Evolutionary conservation across 2,888 invertebrate species (phyloP).

Genomic region (Andrena praecox): DNA sequence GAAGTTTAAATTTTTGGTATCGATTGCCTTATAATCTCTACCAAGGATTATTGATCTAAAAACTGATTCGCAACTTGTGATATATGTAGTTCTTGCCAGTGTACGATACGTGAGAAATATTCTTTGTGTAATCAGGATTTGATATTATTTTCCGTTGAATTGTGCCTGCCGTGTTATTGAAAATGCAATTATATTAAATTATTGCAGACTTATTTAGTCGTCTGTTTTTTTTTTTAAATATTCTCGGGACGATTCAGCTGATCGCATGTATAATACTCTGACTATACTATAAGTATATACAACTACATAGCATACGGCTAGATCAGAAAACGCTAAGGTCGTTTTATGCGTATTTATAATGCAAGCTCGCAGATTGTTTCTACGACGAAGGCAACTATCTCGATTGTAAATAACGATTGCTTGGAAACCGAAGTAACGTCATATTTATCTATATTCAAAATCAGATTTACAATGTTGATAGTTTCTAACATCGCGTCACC

Average conservation of each 20-base stretch:
- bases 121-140: not conserved
- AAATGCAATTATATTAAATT: not conserved
- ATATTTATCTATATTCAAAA: slow-evolving; percentile 9
- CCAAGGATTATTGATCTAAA: not conserved
- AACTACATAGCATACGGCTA: not conserved
- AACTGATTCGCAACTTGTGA: not conserved
- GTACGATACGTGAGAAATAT: not conserved
- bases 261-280: slow-evolving; percentile 35
- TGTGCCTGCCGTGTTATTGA: not conserved
- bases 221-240: not conserved
- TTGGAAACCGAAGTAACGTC: not conserved
- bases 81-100: slow-evolving; percentile 33
- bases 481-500: not conserved
- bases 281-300: slow-evolving; percentile 7
- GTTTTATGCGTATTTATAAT: not conserved
- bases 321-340: not conserved
- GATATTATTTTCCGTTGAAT: not conserved
- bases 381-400: not conserved
- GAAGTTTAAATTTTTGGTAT: not conserved
- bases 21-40: not conserved
- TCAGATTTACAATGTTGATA: not conserved
- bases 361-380: slow-evolving; percentile 2
- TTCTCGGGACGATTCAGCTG: not conserved
- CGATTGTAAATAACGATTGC: not conserved
- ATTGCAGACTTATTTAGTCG: not conserved